phyloP scores from a whole-genome alignment of 2,113 vertebrate species.

The Xiphorhynchus elegans region DNA sequence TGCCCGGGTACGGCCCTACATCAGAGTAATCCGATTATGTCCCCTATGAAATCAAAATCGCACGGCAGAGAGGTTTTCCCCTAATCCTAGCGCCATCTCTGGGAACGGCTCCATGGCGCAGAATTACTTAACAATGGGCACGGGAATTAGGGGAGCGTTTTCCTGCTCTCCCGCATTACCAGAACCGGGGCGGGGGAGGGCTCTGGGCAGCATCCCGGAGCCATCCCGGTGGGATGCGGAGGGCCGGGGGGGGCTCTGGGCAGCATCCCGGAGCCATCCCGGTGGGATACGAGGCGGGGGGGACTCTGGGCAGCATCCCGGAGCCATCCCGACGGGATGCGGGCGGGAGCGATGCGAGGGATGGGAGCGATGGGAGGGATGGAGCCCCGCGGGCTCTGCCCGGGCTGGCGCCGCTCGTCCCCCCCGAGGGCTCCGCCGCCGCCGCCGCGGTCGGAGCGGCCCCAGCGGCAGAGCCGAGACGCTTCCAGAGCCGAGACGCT shows the following conservation, averaged over 20 bases:
- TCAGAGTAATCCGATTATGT: not conserved
- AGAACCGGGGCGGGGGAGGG: rapidly evolving
- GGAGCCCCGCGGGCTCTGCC: not conserved
- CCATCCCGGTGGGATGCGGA: too few species aligned
- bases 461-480: too few species aligned
- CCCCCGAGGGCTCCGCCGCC: too few species aligned
- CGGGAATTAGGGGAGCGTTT: not conserved
- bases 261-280: not conserved
- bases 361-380: not conserved
- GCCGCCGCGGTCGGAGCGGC: too few species aligned
- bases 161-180: not conserved
- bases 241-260: too few species aligned
- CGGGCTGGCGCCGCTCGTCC: not conserved
- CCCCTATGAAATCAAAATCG: not conserved
- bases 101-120: not conserved
- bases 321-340: not conserved
- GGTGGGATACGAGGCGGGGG: not conserved
- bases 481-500: too few species aligned
- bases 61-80: not conserved
- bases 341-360: not conserved
- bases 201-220: not conserved
- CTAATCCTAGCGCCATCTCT: slow-evolving; percentile 10
- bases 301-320: too few species aligned
- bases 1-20: not conserved
- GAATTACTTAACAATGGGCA: not conserved